Percentiles rank a stretch among this genome's conserved stretches.
Evolutionary conservation across 1,140 invertebrate species (phyloP).

Genomic region (Nephila pilipes): DNA sequence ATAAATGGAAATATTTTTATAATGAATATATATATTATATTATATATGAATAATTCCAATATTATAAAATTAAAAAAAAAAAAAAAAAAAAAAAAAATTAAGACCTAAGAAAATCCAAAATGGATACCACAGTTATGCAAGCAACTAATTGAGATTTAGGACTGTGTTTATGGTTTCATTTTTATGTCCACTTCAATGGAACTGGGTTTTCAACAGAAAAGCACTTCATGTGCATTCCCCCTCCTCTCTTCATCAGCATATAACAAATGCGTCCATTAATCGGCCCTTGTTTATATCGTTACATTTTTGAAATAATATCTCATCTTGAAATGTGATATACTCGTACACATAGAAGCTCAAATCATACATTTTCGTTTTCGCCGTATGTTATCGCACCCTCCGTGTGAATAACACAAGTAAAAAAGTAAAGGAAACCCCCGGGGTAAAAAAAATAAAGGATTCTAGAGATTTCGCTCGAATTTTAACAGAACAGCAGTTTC

Average conservation of each 20-base stretch:
- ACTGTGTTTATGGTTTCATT: no score
- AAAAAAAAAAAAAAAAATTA: no score
- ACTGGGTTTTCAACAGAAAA: no score
- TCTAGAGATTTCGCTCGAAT: conserved; percentile 42
- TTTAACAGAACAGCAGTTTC: conserved; percentile 36
- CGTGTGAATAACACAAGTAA: not conserved
- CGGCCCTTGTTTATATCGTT: not conserved
- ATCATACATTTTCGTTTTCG: not conserved
- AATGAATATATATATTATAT: no score
- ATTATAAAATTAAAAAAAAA: no score
- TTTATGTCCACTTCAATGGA: no score
- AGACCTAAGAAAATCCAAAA: no score
- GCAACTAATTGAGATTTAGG: no score
- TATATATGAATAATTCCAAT: no score
- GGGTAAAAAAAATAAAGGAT: conserved; percentile 34
- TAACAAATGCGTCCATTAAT: not conserved
- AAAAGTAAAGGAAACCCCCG: not conserved
- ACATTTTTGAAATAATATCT: not conserved
- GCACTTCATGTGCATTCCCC: no score
- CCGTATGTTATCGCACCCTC: not conserved
- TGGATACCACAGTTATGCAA: no score
- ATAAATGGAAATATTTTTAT: no score
- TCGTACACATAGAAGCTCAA: not conserved
- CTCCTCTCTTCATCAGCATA: not conserved
- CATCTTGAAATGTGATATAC: not conserved